Evolutionary conservation across 1,140 invertebrate species (phyloP).

Genomic region (Trichonephila clavata): DNA sequence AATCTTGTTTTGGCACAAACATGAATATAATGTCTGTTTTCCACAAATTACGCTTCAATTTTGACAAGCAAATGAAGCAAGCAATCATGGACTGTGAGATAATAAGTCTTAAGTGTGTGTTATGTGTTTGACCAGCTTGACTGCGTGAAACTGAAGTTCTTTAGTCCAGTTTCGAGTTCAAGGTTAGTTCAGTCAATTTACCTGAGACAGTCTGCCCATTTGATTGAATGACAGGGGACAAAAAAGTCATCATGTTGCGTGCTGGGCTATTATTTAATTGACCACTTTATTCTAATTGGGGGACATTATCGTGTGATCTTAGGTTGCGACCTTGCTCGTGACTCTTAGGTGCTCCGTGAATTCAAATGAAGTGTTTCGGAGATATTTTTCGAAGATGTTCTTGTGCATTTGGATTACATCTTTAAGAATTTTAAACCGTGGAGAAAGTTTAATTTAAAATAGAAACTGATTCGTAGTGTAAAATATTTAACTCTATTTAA

Average conservation of each 20-base stretch:
- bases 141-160: neutral
- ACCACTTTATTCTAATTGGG: neutral
- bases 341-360: neutral
- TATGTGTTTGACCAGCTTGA: neutral
- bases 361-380: neutral
- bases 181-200: neutral
- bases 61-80: too few species aligned
- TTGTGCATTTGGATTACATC: too few species aligned
- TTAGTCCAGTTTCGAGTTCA: slow-evolving; percentile 17
- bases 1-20: too few species aligned
- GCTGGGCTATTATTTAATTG: neutral
- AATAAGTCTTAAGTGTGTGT: too few species aligned
- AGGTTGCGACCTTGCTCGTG: neutral
- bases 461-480: too few species aligned
- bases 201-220: neutral
- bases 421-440: too few species aligned
- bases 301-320: neutral
- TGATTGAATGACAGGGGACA: neutral
- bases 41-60: too few species aligned
- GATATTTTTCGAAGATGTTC: neutral
- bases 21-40: too few species aligned
- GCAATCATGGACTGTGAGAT: too few species aligned
- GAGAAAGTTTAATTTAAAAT: too few species aligned
- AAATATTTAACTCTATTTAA: too few species aligned
- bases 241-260: slow-evolving; percentile 7